phyloP scores from a whole-genome alignment of 2,113 vertebrate species.

The Nycticryphes semicollaris region DNA sequence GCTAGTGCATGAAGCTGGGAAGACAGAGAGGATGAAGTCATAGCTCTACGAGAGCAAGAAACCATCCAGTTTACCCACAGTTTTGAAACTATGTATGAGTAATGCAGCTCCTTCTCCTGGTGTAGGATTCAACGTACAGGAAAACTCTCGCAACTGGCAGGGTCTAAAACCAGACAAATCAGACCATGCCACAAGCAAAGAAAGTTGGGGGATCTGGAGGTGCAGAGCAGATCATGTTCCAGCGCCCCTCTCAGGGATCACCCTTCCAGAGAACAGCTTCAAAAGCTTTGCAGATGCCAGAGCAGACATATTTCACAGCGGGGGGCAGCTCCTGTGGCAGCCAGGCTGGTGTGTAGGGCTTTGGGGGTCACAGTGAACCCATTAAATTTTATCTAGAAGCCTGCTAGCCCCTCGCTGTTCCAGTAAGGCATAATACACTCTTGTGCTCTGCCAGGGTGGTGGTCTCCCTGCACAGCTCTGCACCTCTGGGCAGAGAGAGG shows the following conservation, averaged over 20 bases:
- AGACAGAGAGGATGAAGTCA: constrained; percentile 16
- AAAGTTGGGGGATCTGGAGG: rapidly evolving
- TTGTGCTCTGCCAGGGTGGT: neutral
- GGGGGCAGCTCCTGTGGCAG: neutral
- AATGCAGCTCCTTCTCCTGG: neutral
- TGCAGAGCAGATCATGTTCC: rapidly evolving
- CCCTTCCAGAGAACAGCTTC: neutral
- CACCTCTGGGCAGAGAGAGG: neutral
- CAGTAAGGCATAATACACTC: neutral
- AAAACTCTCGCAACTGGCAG: neutral
- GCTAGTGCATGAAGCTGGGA: neutral
- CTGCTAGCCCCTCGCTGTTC: neutral
- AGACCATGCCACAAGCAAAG: neutral
- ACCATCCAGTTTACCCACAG: neutral
- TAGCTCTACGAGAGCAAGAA: neutral
- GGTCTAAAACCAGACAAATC: neutral
- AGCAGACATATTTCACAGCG: rapidly evolving
- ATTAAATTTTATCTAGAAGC: neutral
- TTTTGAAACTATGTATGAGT: constrained; percentile 37
- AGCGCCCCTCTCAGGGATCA: neutral
- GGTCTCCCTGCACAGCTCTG: neutral
- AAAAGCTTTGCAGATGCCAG: neutral
- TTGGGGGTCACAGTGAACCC: neutral
- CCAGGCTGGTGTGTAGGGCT: neutral
- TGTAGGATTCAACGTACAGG: neutral